Evolutionary conservation across 2,113 vertebrate genomes (phyloP).

Genomic region (Drymodes brunneopygia): DNA sequence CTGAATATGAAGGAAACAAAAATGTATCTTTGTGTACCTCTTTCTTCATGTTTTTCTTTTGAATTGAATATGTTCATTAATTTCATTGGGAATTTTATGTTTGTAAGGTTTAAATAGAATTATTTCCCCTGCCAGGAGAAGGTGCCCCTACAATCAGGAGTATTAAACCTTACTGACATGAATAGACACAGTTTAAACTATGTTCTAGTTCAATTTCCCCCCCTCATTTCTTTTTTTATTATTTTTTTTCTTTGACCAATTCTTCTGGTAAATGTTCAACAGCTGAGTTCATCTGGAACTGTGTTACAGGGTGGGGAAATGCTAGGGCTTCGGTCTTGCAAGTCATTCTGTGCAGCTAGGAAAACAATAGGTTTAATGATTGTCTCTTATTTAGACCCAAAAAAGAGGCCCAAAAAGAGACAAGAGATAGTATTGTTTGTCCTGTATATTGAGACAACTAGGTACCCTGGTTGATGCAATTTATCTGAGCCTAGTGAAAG

Average conservation of each 20-base stretch:
- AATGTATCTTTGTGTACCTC: background rate
- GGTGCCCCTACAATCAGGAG: background rate
- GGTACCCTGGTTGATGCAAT: background rate
- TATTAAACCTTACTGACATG: background rate
- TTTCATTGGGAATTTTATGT: background rate
- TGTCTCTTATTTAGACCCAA: background rate
- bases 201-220: background rate
- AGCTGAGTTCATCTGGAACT: background rate
- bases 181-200: background rate
- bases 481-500: background rate
- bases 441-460: background rate
- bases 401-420: background rate
- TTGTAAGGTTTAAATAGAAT: background rate
- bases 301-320: background rate
- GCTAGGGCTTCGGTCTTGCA: background rate
- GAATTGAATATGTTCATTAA: background rate
- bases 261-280: background rate
- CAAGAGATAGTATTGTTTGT: background rate
- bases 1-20: background rate
- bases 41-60: background rate
- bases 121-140: background rate
- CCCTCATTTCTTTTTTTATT: background rate
- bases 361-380: background rate
- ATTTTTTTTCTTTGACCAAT: background rate
- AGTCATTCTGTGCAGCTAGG: background rate